These are phyloP conservation scores for Decapterus maruadsi DNA, from an alignment of 2,797 vertebrate species.

Conservation along the genomic window DNA sequence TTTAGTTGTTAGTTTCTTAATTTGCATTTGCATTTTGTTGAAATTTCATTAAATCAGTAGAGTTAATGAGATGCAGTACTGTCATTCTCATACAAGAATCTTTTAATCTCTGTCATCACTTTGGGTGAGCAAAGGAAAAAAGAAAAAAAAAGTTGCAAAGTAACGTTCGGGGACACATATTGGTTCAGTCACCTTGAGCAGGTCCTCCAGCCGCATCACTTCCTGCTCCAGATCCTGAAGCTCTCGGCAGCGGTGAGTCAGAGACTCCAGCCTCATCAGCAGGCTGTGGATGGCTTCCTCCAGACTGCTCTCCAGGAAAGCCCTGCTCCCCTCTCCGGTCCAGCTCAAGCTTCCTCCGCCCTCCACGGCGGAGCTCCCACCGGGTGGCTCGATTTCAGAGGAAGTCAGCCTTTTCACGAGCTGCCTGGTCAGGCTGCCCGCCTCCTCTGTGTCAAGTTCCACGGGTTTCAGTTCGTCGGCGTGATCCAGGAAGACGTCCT, in stretches of 20 bases:
- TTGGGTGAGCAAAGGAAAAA: neutral
- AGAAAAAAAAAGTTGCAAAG: neutral
- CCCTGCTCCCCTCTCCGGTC: constrained; percentile 90
- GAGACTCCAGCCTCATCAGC: constrained; percentile 91
- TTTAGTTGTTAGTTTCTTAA: no score
- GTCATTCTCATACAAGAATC: no score
- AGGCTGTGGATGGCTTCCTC: constrained; percentile 95
- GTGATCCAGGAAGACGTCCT: constrained; percentile 87
- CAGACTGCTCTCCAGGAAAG: constrained; percentile 92
- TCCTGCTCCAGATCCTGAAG: constrained; percentile 97
- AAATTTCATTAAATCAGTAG: no score
- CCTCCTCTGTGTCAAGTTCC: constrained; percentile 93
- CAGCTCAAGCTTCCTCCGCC: constrained; percentile 83
- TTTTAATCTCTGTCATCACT: neutral
- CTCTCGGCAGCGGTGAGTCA: constrained; percentile 93
- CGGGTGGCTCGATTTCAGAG: constrained; percentile 79
- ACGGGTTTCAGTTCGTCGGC: constrained; percentile 91
- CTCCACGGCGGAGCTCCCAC: constrained; percentile 63
- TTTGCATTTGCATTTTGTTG: no score
- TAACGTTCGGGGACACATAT: neutral
- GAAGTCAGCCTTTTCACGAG: constrained; percentile 95
- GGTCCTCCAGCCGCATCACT: constrained; percentile 94
- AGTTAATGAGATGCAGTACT: no score
- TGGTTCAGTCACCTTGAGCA: constrained; percentile 90
- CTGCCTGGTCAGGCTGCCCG: constrained; percentile 94